Evolutionary conservation across 2,113 vertebrate species (phyloP).

Genomic region (Oncorhynchus nerka): DNA sequence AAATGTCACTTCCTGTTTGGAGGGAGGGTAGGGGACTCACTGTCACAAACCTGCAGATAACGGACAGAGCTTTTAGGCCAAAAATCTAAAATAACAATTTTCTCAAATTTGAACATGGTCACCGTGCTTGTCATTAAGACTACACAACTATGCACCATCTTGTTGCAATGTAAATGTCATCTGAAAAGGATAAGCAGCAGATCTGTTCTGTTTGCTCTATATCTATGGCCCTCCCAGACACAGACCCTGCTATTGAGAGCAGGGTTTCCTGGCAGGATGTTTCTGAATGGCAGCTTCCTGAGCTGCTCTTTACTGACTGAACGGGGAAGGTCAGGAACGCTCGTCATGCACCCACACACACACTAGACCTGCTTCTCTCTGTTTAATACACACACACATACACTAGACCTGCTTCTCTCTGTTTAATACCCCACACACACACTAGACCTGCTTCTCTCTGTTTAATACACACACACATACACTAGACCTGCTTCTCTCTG

Average conservation of each 20-base stretch:
- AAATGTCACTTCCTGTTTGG: conserved; percentile 55
- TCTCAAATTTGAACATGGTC: not conserved
- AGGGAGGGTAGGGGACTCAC: not conserved
- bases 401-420: too few species aligned
- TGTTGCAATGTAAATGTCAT: conserved; percentile 7
- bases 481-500: too few species aligned
- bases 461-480: too few species aligned
- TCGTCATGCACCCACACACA: conserved; percentile 1
- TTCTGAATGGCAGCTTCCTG: conserved; percentile 80
- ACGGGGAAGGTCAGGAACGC: conserved; percentile 59
- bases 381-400: too few species aligned
- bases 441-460: too few species aligned
- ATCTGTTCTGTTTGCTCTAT: conserved; percentile 22
- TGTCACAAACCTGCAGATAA: not conserved
- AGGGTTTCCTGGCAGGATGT: conserved; percentile 82
- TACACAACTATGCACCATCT: too few species aligned
- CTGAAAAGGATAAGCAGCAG: conserved; percentile 14
- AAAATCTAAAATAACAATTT: not conserved
- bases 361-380: too few species aligned
- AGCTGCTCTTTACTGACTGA: conserved; percentile 66
- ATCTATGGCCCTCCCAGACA: conserved; percentile 17
- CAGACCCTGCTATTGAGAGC: conserved; percentile 62
- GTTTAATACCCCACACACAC: too few species aligned
- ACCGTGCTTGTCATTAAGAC: not conserved
- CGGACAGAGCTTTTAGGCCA: not conserved